Evolutionary conservation across 2,888 invertebrate species (phyloP), one percentile per base, ranked within the genome.

Genomic region (Cerastoderma edule): DNA sequence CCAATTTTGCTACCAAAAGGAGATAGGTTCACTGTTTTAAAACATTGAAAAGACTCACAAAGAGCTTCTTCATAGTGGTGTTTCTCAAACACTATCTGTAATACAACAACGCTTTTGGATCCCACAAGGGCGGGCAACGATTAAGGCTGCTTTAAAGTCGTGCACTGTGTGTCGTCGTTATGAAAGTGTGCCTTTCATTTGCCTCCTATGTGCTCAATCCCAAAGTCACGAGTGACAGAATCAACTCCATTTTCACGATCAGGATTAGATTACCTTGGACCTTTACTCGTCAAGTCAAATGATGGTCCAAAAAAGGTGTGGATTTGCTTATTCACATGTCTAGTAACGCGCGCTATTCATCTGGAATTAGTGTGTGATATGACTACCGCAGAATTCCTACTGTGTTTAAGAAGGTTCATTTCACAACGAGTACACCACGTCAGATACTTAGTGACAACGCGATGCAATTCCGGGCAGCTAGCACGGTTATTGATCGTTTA

Each of bases 1-100:
- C 75, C 75, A 24, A 73, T 72, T 53, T 46, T 79, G 22, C 56
- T 79, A 35, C 74, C 80, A 35, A 73, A 71, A 60, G 22, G 66
- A 22, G 71, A 76, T 33, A 24, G 27, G 27, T 65, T 71, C 48
- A 80, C 80, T 0, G 53, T 50, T 10, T 27, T 76, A 16, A 19
- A 76, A 16, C n/a, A 54, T 80, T 35, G 72, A 80, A 57, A 76
- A 54, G 53, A 32, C 24, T 19, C 76, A 80, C 46, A 67, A 68
- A 66, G 24, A 76, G 28, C 35, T 64, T 30, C 56, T 74, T 39
- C 74, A 76, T 48, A 74, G 75, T 53, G 80, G 70, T 35, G 60
- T 73, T 24, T 73, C 70, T 46, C 73, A 76, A 50, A 74, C 76
- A 68, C 50, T 76, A 22, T 44, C 57, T 27, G 48, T 22, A 28